Evolutionary conservation across 2,113 vertebrate species (phyloP).

Genomic region (Anas platyrhynchos): DNA sequence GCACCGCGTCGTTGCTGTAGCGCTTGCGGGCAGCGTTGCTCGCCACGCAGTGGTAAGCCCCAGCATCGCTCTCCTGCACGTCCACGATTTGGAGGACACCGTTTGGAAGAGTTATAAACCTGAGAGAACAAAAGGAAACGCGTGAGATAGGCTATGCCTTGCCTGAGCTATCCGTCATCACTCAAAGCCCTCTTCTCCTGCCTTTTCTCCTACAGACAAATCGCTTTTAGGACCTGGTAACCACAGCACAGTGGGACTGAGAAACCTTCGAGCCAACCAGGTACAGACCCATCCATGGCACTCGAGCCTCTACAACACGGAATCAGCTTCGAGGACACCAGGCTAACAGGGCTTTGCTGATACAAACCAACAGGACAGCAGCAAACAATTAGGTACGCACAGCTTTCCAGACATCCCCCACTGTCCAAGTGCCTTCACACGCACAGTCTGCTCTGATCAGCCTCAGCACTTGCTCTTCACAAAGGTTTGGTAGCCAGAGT

Average conservation of each 20-base stretch:
- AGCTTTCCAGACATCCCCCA: neutral
- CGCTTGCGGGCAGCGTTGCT: constrained; percentile 82
- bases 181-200: neutral
- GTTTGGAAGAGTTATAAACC: constrained; percentile 91
- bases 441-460: neutral
- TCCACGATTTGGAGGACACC: constrained; percentile 95
- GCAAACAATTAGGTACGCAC: neutral
- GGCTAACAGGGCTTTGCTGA: neutral
- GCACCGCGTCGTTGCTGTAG: constrained; percentile 85
- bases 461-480: neutral
- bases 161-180: neutral
- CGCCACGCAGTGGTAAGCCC: constrained; percentile 88
- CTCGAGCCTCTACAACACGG: neutral
- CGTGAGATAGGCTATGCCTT: neutral
- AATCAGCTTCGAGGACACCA: neutral
- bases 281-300: neutral
- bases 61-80: constrained; percentile 83
- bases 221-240: neutral
- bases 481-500: neutral
- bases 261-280: neutral
- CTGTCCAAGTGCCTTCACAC: neutral
- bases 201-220: neutral
- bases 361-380: neutral
- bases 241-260: neutral
- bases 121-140: constrained; percentile 59